Evolutionary conservation across 2,797 vertebrate genomes (phyloP), one percentile per base, ranked within the genome.

Genomic region (Anomalospiza imberbis): DNA sequence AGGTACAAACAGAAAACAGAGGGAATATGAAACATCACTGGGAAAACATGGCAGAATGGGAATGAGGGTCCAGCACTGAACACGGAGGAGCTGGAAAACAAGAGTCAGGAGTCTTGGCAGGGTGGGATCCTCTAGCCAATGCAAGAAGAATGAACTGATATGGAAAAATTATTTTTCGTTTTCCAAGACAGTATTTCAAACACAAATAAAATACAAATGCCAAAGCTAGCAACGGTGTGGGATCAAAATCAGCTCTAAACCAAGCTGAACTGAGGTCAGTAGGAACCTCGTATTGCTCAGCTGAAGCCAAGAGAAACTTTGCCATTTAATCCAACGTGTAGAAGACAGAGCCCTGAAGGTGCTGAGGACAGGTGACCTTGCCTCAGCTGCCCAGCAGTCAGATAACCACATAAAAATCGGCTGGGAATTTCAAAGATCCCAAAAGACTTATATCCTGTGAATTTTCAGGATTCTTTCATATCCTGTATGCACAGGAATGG

Each of bases 1-100:
- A 82, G 87, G 92, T 32, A 70, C 88, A 79, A 91, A 93, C 47
- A 76, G 88, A 92, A 94, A 91, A 89, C 70, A 93, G 92, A 88
- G 29, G 60, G 55, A 80, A 36, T 26, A 54, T 13, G 65, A 78
- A 88, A 78, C 9, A 17, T 82, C 55, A 25, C 53, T 42, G 61
- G 51, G 31, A 87, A 88, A 80, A 78, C 0, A 7, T 75, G 54
- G 82, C 10, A 9, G 70, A 74, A 76, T 29, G 0, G 2, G 79
- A 60, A 53, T 3, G 11, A 94, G 44, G 32, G 63, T 73, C 89
- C 36, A 1, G 31, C 0, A 1, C 42, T 25, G 81, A 91, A 38
- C 12, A 38, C 0, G 0, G 47, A 81, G 19, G 13, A 82, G 63
- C 36, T 70, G 74, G 47, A 87, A 92, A 87, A 82, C 28, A 68